Percentiles rank a stretch among this genome's conserved stretches.
These are phyloP conservation scores for Cantharis rustica DNA, from an alignment of 2,888 invertebrate species.

Conservation along the genomic window DNA sequence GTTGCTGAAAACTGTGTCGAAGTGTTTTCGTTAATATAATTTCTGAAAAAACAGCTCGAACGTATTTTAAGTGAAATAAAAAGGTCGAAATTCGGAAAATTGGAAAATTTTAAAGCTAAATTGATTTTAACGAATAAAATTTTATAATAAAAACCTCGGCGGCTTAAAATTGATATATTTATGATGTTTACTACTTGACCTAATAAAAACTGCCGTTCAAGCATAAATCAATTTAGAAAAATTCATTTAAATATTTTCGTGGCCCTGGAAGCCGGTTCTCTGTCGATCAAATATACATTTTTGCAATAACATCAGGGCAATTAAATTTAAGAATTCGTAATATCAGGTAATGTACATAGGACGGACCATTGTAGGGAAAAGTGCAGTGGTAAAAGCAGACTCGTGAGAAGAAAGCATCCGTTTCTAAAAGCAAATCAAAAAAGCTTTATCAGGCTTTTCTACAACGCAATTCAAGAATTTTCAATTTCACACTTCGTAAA, in stretches of 20 bases:
- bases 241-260: not conserved
- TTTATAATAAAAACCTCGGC: not conserved
- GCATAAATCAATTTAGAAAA: not conserved
- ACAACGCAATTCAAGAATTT: not conserved
- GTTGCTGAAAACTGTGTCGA: not conserved
- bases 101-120: not conserved
- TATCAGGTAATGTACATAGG: not conserved
- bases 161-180: not conserved
- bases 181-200: not conserved
- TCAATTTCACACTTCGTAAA: slow-evolving; percentile 2
- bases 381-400: not conserved
- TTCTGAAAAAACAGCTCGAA: not conserved
- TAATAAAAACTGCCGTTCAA: not conserved
- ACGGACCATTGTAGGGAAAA: not conserved
- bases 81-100: not conserved
- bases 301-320: not conserved
- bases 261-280: not conserved
- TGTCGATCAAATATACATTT: not conserved
- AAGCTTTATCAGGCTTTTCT: not conserved
- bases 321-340: not conserved
- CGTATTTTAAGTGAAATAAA: not conserved
- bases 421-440: slow-evolving; percentile 4
- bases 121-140: not conserved
- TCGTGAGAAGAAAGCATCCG: not conserved
- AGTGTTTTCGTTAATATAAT: not conserved